phyloP scores from a whole-genome alignment of 2,113 vertebrate genomes.

The Callopanchax toddi region DNA sequence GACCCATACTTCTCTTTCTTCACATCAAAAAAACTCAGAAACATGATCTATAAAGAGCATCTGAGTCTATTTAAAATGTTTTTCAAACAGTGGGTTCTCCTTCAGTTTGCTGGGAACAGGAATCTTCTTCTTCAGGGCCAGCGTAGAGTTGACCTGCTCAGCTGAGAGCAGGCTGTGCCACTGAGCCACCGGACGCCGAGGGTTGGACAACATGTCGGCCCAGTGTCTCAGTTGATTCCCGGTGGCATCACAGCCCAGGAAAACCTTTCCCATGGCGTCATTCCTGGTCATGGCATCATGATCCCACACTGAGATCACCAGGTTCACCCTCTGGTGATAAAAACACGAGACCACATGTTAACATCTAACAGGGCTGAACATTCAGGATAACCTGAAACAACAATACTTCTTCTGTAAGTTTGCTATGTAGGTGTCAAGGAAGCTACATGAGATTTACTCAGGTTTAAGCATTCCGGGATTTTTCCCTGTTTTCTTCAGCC shows the following conservation, averaged over 20 bases:
- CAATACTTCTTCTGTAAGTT: too few species aligned
- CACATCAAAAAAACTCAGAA: too few species aligned
- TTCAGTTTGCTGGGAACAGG: conserved; percentile 68
- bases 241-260: conserved; percentile 83
- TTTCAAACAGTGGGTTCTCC: not conserved
- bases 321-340: conserved; percentile 83
- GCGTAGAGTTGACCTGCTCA: conserved; percentile 81
- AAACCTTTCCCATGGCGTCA: conserved; percentile 89
- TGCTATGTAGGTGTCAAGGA: too few species aligned
- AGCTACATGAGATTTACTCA: too few species aligned
- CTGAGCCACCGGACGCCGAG: conserved; percentile 88
- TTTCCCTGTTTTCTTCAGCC: too few species aligned
- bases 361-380: too few species aligned
- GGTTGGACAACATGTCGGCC: conserved; percentile 95
- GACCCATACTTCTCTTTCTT: too few species aligned
- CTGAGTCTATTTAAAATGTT: not conserved
- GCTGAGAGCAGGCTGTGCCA: conserved; percentile 90
- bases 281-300: conserved; percentile 89
- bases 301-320: conserved; percentile 94
- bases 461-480: too few species aligned
- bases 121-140: conserved; percentile 80
- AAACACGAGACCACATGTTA: not conserved
- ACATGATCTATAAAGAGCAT: not conserved
- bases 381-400: too few species aligned
- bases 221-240: conserved; percentile 93